Conservation (phyloP, 2,888 invertebrate genomes). For the Parasteatoda lunata region DNA sequence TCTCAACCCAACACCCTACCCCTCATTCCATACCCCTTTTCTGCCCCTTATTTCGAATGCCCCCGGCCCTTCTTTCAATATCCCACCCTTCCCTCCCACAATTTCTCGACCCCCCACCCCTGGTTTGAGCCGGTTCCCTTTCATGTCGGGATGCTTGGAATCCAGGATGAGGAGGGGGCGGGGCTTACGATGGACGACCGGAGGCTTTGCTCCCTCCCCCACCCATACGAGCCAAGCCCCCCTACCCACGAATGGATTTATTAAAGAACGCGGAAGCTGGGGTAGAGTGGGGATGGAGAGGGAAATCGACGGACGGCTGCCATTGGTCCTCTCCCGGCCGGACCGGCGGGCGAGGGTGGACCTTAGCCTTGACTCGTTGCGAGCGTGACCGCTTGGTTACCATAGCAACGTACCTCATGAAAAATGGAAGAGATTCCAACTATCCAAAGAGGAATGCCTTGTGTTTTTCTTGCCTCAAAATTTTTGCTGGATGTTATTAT, state of each 20-base stretch:
- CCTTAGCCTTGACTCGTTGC: slow-evolving; percentile 66
- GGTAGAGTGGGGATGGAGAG: slow-evolving; percentile 21
- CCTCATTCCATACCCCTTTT: slow-evolving; percentile 19
- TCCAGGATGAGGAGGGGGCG: slow-evolving; percentile 59
- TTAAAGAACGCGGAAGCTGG: slow-evolving; percentile 42
- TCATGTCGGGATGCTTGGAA: slow-evolving; percentile 59
- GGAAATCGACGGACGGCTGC: slow-evolving; percentile 57
- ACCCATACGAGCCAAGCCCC: slow-evolving; percentile 14
- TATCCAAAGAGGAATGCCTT: slow-evolving; percentile 51
- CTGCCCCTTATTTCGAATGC: slow-evolving; percentile 64
- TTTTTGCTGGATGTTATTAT: slow-evolving; percentile 36
- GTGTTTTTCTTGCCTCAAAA: slow-evolving; percentile 42
- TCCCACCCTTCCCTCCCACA: slow-evolving; percentile 32
- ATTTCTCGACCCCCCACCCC: slow-evolving; percentile 11
- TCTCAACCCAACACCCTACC: slow-evolving; percentile 19
- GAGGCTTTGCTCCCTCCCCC: slow-evolving; percentile 57
- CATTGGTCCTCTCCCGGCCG: slow-evolving; percentile 59
- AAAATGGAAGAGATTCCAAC: slow-evolving; percentile 59
- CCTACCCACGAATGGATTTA: slow-evolving; percentile 53
- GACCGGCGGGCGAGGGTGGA: slow-evolving; percentile 64
- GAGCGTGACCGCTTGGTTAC: slow-evolving; percentile 60
- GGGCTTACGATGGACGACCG: slow-evolving; percentile 61
- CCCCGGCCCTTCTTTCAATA: slow-evolving; percentile 66
- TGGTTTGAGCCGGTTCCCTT: slow-evolving; percentile 56
- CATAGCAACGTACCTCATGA: slow-evolving; percentile 62